Percentiles rank a stretch among this genome's conserved stretches.
Evolutionary conservation across 1,140 invertebrate species (phyloP).

Genomic region (Amyelois transitella): DNA sequence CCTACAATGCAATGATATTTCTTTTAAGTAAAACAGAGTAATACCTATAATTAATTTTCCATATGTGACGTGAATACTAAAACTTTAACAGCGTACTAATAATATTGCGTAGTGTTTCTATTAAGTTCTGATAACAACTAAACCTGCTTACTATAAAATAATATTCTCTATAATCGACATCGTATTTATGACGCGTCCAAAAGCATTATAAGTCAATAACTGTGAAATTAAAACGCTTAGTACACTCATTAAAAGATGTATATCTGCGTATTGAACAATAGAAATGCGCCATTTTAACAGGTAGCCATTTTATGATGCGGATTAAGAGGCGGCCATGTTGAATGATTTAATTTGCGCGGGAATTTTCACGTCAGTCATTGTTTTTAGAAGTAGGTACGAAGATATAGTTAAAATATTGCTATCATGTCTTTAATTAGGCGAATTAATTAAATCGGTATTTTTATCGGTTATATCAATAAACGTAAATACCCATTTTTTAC

Average conservation of each 20-base stretch:
- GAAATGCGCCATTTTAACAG: conserved; percentile 2
- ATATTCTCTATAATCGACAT: neutral
- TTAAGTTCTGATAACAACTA: neutral
- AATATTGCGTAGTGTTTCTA: neutral
- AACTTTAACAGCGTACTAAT: too few relatives aligned
- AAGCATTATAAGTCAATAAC: conserved; percentile 19
- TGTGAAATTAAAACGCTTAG: conserved; percentile 35
- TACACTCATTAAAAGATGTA: conserved; percentile 19
- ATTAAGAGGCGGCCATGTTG: neutral
- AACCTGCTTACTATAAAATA: neutral
- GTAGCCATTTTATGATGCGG: neutral
- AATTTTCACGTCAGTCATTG: neutral
- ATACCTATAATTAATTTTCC: too few relatives aligned
- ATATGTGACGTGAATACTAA: too few relatives aligned
- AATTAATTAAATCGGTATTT: too few relatives aligned
- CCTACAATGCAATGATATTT: too few relatives aligned
- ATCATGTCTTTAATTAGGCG: too few relatives aligned
- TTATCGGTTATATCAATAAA: too few relatives aligned
- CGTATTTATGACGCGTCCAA: neutral
- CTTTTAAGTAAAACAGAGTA: too few relatives aligned
- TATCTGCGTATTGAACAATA: conserved; percentile 1
- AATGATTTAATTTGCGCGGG: neutral
- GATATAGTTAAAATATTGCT: too few relatives aligned
- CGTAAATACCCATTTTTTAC: too few relatives aligned
- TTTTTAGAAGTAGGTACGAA: neutral